These are phyloP conservation scores for Onychomys leucogaster DNA, from an alignment of 2,797 vertebrate genomes.

Conservation along the genomic window DNA sequence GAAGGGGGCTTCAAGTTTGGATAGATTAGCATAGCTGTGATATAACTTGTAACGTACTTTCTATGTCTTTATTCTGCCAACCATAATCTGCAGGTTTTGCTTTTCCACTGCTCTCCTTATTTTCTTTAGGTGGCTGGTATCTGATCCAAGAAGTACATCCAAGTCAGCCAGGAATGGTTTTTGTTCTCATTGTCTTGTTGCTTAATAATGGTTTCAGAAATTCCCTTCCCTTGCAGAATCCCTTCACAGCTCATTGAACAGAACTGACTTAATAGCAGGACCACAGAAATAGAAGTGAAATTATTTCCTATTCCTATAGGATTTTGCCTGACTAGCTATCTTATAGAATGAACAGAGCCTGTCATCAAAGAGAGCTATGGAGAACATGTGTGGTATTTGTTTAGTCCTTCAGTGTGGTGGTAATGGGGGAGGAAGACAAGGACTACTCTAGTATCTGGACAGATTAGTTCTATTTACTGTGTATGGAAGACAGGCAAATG, in stretches of 20 bases:
- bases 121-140: neutral
- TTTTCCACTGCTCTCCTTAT: neutral
- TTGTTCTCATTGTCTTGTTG: neutral
- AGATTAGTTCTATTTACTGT: neutral
- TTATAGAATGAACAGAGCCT: neutral
- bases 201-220: neutral
- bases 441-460: neutral
- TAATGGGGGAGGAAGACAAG: neutral
- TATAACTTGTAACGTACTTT: conserved; percentile 22
- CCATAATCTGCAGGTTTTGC: neutral
- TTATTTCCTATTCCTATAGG: neutral
- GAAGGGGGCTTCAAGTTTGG: conserved; percentile 37
- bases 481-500: neutral
- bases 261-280: conserved; percentile 26
- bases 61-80: neutral
- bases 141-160: conserved; percentile 23
- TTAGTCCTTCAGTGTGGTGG: neutral
- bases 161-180: neutral
- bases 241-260: conserved; percentile 61
- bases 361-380: neutral
- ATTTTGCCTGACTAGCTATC: neutral
- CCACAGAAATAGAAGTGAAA: conserved; percentile 30
- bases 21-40: neutral
- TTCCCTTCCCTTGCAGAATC: neutral
- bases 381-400: neutral